Evolutionary conservation across 2,888 invertebrate genomes (phyloP), one percentile per base, ranked within the genome.

Genomic region (Stenotaenia linearis): DNA sequence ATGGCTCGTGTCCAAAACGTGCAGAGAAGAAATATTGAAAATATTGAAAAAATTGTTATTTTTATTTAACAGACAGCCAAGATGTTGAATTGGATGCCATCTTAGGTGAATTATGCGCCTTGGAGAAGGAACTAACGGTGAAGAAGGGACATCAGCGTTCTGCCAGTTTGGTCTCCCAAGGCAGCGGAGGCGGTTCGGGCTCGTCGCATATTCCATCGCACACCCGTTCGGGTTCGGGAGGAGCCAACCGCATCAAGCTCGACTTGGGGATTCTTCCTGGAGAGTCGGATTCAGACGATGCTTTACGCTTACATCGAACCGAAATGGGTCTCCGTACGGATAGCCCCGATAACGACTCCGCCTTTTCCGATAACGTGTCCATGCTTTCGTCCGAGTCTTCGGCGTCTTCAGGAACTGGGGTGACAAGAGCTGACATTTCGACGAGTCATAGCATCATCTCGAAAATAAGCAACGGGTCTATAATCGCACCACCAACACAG

Each of bases 71-170:
- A 91, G 97, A 97, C 87, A 94, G 95, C 25, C 96, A 96, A 86
- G 97, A 98, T 87, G 94, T 96, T 78, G 98, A 98, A 88, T 89
- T 98, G 86, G 98, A 98, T 87, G 97, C 97, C 80, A 97, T 98
- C 84, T 90, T 98, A 81, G 97, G 96, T 50, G 98, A 98, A 86
- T 90, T 98, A 79, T 96, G 95, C 87, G 95, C 97, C 78, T 90
- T 98, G 83, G 98, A 97, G 87, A 88, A 88, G 80, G 88, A 87
- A 80, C 84, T 86, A 79, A 80, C 80, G 78, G 80, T 75, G 45
- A 50, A 75, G 18, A 81, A 75, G 50, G 79, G 81, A n/a, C 85
- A 85, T 79, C 82, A 86, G 61, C 75, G 79, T n/a, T 74, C 80
- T 81, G 82, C 25, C 80, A 84, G 61, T 84, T 83, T 56, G 81